Conservation (phyloP, 2,113 vertebrate species). For the Vanacampus margaritifer region DNA sequence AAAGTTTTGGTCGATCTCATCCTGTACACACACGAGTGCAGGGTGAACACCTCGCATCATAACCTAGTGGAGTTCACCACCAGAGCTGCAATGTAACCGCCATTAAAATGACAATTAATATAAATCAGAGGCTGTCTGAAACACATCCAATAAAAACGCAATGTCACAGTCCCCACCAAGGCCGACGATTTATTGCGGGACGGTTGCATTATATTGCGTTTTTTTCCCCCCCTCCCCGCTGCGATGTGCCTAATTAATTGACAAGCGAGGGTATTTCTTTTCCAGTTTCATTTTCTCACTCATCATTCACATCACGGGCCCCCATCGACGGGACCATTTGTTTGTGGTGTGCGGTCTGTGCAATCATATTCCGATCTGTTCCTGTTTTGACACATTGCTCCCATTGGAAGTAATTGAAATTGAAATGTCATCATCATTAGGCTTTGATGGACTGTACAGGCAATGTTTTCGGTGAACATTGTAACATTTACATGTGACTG, state of each 20-base stretch:
- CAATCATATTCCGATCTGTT: neutral
- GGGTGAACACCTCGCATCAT: neutral
- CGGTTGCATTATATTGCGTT: neutral
- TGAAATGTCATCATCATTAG: neutral
- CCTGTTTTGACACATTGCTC: neutral
- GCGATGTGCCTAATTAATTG: conserved; percentile 10
- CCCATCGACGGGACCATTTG: conserved; percentile 8
- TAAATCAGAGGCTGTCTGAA: neutral
- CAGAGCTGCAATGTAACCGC: neutral
- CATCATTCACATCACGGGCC: conserved; percentile 15
- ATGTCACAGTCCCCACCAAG: neutral
- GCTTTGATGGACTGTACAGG: neutral
- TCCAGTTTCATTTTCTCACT: conserved; percentile 8
- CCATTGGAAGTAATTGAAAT: neutral
- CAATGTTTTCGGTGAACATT: neutral
- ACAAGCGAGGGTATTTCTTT: conserved; percentile 7
- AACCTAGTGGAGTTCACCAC: neutral
- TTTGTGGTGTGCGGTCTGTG: neutral
- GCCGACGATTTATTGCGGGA: neutral
- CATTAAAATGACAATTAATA: conserved; percentile 5
- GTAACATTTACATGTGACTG: neutral
- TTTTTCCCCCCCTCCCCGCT: neutral
- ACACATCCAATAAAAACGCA: conserved; percentile 1
- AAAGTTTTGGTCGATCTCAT: too few species aligned
- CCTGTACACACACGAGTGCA: neutral